Percentiles rank a stretch among this genome's conserved stretches.
Conservation (phyloP, 2,797 vertebrate species). For the Nyctibius grandis region DNA sequence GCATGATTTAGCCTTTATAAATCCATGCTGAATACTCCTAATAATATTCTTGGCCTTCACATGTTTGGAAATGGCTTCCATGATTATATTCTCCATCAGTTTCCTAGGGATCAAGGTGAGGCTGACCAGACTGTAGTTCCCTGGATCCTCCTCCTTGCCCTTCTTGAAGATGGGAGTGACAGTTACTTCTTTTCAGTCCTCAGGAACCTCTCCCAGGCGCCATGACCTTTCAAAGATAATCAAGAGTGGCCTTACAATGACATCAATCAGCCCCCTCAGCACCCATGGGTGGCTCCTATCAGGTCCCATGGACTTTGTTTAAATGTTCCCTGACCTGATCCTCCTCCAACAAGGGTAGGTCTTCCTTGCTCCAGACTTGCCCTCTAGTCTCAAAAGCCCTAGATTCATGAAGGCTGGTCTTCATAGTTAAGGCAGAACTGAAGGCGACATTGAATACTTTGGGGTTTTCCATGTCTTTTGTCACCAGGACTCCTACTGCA, state of each 20-base stretch:
- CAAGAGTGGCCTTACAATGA: background rate
- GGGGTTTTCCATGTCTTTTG: background rate
- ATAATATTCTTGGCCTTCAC: background rate
- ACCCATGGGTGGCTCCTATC: background rate
- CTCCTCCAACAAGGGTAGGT: background rate
- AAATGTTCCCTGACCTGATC: background rate
- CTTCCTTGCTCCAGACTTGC: background rate
- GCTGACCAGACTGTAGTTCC: background rate
- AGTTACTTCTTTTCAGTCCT: background rate
- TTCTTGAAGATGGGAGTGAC: background rate
- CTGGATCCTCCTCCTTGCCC: background rate
- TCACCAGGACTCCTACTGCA: background rate
- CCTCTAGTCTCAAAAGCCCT: background rate
- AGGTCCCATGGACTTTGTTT: background rate
- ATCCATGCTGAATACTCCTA: background rate
- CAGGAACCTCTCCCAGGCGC: background rate
- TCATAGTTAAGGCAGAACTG: background rate
- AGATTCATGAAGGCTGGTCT: background rate
- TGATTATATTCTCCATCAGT: background rate
- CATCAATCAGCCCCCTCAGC: background rate
- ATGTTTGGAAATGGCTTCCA: background rate
- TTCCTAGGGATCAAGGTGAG: background rate
- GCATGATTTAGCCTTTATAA: background rate
- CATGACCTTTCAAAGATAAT: background rate
- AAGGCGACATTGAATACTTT: background rate